phyloP scores from a whole-genome alignment of 2,888 invertebrate genomes.

The Netelia melanura region DNA sequence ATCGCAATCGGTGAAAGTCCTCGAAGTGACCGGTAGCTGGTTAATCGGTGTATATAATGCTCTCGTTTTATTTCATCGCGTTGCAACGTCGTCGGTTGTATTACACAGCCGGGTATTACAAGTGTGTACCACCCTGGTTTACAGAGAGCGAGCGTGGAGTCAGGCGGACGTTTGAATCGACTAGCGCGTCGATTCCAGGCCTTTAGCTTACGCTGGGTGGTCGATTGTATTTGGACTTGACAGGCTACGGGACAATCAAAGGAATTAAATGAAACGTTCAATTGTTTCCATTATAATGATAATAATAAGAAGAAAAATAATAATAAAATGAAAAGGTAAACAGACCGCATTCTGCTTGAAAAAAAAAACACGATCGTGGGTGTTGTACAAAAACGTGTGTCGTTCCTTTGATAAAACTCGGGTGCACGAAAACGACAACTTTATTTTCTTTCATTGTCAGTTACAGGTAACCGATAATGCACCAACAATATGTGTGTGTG shows the following conservation, averaged over 20 bases:
- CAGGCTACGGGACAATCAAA: too few species aligned
- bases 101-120: background rate
- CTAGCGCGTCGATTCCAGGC: background rate
- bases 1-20: conserved; percentile 64
- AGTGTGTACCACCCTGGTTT: background rate
- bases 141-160: background rate
- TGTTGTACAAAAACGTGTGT: too few species aligned
- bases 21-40: conserved; percentile 59
- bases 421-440: background rate
- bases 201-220: background rate
- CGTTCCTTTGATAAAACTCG: too few species aligned
- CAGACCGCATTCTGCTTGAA: too few species aligned
- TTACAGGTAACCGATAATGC: background rate
- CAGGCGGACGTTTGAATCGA: conserved; percentile 8
- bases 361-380: too few species aligned
- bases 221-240: background rate
- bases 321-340: too few species aligned
- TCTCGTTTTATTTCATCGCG: conserved; percentile 44
- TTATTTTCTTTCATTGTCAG: background rate
- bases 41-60: conserved; percentile 47
- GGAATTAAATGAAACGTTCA: too few species aligned
- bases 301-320: too few species aligned
- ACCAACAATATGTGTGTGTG: background rate
- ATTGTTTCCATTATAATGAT: too few species aligned
- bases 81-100: background rate